Conservation (phyloP, 2,888 invertebrate genomes). For the Yponomeuta plumbellus region DNA sequence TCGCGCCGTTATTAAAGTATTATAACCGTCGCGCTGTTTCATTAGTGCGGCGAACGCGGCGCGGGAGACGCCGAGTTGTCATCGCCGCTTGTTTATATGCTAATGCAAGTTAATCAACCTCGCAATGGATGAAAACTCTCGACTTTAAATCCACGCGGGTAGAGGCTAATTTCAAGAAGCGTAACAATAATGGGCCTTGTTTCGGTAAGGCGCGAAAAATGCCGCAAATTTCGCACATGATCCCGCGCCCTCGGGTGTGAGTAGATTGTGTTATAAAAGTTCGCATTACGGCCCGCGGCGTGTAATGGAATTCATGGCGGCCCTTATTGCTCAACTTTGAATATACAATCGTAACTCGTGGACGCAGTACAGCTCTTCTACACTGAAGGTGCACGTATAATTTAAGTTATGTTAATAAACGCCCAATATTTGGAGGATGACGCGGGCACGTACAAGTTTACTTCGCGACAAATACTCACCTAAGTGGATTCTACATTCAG, state of each 20-base stretch:
- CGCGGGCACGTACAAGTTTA: too few species aligned
- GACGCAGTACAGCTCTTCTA: not conserved
- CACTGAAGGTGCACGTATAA: too few species aligned
- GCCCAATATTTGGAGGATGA: too few species aligned
- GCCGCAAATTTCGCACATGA: not conserved
- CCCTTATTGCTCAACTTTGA: slow-evolving; percentile 1
- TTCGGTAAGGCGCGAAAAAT: not conserved
- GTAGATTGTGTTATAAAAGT: not conserved
- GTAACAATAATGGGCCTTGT: not conserved
- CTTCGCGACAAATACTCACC: too few species aligned
- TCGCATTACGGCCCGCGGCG: not conserved
- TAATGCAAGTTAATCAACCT: slow-evolving; percentile 36
- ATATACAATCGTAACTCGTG: not conserved
- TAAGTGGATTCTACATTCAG: too few species aligned
- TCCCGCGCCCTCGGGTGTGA: not conserved
- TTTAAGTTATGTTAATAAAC: too few species aligned
- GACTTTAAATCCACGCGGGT: not conserved
- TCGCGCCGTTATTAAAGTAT: slow-evolving; percentile 3
- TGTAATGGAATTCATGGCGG: not conserved
- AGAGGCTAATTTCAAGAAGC: not conserved
- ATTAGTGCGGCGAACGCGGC: slow-evolving; percentile 35
- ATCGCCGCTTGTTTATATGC: slow-evolving; percentile 54
- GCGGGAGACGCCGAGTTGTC: slow-evolving; percentile 38
- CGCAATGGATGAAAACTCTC: not conserved
- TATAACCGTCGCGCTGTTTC: slow-evolving; percentile 34